A percentile compares a stretch with the other conserved stretches of the same genome.
These are phyloP conservation scores for Brenthis hecate DNA, from an alignment of 2,888 invertebrate species.

Conservation along the genomic window DNA sequence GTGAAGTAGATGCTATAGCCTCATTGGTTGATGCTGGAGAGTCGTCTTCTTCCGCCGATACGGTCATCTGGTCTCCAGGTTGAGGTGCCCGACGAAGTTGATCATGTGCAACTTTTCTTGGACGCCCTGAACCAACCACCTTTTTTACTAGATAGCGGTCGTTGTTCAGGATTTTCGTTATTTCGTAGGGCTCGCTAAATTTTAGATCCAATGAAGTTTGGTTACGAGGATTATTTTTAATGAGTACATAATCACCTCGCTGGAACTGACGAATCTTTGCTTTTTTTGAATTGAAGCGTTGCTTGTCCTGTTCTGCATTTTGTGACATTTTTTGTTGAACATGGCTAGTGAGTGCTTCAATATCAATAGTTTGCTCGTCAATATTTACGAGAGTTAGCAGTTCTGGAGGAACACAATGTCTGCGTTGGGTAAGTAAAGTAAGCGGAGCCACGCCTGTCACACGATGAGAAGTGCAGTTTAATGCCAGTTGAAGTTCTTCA, in stretches of 20 bases:
- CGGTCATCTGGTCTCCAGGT: constrained; percentile 35
- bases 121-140: constrained; percentile 37
- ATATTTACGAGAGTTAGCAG: constrained; percentile 37
- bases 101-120: constrained; percentile 41
- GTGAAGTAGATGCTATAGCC: not conserved
- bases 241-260: constrained; percentile 14
- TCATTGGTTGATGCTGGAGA: too few species aligned
- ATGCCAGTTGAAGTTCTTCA: constrained; percentile 10
- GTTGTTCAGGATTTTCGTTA: constrained; percentile 35
- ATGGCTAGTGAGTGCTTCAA: constrained; percentile 24
- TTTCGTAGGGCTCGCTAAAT: constrained; percentile 40
- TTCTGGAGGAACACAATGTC: constrained; percentile 29
- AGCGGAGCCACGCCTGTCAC: not conserved
- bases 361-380: constrained; percentile 32
- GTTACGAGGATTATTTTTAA: constrained; percentile 39
- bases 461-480: not conserved
- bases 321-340: not conserved
- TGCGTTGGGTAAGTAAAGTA: not conserved
- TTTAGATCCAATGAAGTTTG: constrained; percentile 40
- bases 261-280: not conserved
- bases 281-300: not conserved
- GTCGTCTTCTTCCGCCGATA: constrained; percentile 21
- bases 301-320: not conserved
- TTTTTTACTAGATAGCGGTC: constrained; percentile 40
- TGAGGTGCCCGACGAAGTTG: constrained; percentile 40